These are phyloP conservation scores for Megaptera novaeangliae DNA, from an alignment of 2,113 vertebrate genomes.

Conservation along the genomic window DNA sequence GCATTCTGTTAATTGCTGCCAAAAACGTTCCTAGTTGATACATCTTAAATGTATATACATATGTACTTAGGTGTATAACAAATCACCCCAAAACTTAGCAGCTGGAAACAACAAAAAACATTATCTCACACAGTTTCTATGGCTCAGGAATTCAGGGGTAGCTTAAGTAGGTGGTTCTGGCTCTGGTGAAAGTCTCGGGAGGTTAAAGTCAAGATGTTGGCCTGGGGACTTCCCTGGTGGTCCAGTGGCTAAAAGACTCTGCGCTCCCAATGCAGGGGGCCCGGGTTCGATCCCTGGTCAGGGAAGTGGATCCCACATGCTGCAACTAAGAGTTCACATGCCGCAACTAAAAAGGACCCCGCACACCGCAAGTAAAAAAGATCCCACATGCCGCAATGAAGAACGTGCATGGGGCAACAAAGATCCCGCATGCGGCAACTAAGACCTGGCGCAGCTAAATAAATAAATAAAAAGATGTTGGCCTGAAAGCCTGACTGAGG, in stretches of 20 bases:
- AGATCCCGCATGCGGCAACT: too few relatives aligned
- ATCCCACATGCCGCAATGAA: too few relatives aligned
- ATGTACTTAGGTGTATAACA: neutral
- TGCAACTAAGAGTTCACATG: too few relatives aligned
- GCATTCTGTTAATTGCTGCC: neutral
- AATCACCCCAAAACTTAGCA: neutral
- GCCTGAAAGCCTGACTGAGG: neutral
- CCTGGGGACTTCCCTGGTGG: neutral
- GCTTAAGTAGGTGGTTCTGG: neutral
- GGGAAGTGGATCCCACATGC: too few relatives aligned
- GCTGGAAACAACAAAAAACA: neutral
- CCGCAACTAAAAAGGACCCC: too few relatives aligned
- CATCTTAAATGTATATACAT: neutral
- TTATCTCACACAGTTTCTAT: neutral
- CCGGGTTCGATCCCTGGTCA: too few relatives aligned
- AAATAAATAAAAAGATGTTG: neutral
- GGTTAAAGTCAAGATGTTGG: neutral
- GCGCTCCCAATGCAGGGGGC: too few relatives aligned
- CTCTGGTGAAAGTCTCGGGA: neutral
- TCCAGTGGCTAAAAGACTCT: too few relatives aligned
- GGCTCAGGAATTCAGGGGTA: neutral
- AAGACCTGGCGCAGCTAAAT: too few relatives aligned
- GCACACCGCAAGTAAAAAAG: too few relatives aligned
- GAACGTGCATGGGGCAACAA: too few relatives aligned
- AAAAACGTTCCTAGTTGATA: neutral